These are phyloP conservation scores for Macrocentrus cingulum DNA, from an alignment of 1,140 invertebrate species.

Conservation along the genomic window DNA sequence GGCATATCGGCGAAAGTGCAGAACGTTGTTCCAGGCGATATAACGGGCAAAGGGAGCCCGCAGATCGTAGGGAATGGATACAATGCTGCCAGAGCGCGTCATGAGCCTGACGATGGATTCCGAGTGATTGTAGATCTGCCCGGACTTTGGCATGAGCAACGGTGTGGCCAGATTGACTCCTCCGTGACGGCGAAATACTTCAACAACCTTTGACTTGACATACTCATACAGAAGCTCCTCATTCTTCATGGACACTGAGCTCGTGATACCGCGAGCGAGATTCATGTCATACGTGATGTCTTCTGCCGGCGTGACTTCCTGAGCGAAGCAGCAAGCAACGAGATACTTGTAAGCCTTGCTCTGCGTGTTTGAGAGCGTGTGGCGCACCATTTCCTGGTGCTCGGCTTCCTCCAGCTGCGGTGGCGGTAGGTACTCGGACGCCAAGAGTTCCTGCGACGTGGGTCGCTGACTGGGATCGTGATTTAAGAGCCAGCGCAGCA, in stretches of 20 bases:
- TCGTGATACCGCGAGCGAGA: constrained; percentile 48
- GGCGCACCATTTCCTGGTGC: constrained; percentile 74
- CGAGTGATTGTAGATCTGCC: constrained; percentile 59
- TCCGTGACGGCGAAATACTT: constrained; percentile 77
- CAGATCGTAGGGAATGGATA: constrained; percentile 78
- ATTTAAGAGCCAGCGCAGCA: constrained; percentile 74
- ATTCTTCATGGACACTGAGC: constrained; percentile 30
- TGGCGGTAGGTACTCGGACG: constrained; percentile 78
- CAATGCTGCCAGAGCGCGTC: constrained; percentile 80
- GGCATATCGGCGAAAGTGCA: constrained; percentile 78
- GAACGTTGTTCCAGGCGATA: constrained; percentile 79
- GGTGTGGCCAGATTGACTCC: constrained; percentile 75
- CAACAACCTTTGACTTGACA: constrained; percentile 57
- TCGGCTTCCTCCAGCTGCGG: constrained; percentile 77
- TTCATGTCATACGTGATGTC: constrained; percentile 78
- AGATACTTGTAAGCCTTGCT: constrained; percentile 81
- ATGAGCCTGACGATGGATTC: constrained; percentile 76
- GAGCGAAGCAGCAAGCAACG: constrained; percentile 69
- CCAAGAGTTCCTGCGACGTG: constrained; percentile 78
- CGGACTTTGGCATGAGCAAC: constrained; percentile 73
- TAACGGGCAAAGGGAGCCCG: constrained; percentile 79
- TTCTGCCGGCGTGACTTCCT: constrained; percentile 66
- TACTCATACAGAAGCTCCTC: constrained; percentile 42
- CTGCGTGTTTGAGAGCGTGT: constrained; percentile 76
- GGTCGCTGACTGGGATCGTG: constrained; percentile 83